Conservation (phyloP, 92 coral and sea anemone genomes). For the Actinostola sp. region DNA sequence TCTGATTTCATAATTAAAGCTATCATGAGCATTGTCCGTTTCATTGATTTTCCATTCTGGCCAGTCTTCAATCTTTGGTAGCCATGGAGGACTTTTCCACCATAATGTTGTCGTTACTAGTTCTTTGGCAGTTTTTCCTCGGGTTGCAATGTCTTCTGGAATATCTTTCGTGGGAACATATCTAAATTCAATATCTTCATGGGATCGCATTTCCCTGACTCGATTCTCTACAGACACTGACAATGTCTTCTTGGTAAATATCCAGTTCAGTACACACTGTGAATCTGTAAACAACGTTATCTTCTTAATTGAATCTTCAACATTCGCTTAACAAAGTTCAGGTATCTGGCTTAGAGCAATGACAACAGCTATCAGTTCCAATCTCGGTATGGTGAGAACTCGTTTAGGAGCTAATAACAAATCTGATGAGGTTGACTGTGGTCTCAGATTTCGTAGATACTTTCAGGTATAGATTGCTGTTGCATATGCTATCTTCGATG, state of each 20-base stretch:
- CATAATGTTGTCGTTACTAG: not conserved
- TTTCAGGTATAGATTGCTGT: slow-evolving; percentile 25
- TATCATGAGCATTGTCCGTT: not conserved
- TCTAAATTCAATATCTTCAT: slow-evolving; percentile 20
- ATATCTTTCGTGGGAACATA: slow-evolving; percentile 29
- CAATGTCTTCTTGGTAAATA: slow-evolving; percentile 20
- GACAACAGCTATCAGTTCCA: slow-evolving; percentile 20
- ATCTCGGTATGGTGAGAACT: slow-evolving; percentile 16
- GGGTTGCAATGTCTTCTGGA: slow-evolving; percentile 36
- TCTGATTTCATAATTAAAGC: slow-evolving; percentile 3
- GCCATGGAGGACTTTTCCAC: slow-evolving; percentile 6
- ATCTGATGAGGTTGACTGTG: slow-evolving; percentile 14
- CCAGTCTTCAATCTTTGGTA: not conserved
- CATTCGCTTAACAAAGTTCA: slow-evolving; percentile 3
- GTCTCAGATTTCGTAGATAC: not conserved
- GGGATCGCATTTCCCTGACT: slow-evolving; percentile 32
- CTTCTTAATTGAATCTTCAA: not conserved
- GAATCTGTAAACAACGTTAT: slow-evolving; percentile 16
- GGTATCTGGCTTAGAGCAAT: slow-evolving; percentile 4
- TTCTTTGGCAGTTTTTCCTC: slow-evolving; percentile 2
- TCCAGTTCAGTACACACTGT: slow-evolving; percentile 14
- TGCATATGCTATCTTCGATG: slow-evolving; percentile 10
- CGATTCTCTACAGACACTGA: slow-evolving; percentile 14
- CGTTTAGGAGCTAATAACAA: slow-evolving; percentile 13
- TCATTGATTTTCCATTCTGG: slow-evolving; percentile 6